These are phyloP conservation scores for Lates calcarifer DNA, from an alignment of 2,113 vertebrate genomes.

Conservation along the genomic window DNA sequence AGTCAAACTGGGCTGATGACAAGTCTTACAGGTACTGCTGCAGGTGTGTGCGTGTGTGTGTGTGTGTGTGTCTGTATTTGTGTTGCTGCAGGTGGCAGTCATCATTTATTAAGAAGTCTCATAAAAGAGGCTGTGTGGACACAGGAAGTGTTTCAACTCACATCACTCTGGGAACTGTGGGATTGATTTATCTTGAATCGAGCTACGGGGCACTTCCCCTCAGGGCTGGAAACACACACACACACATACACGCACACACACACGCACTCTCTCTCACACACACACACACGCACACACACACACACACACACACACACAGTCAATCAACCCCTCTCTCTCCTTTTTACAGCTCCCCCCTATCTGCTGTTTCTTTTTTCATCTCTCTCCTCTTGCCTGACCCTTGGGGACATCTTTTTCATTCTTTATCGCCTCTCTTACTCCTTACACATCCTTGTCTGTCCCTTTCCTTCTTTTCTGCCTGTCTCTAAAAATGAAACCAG, in stretches of 20 bases:
- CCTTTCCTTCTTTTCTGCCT: slow-evolving; percentile 10
- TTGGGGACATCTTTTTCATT: background rate
- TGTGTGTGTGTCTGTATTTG: slow-evolving; percentile 20
- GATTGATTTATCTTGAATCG: slow-evolving; percentile 67
- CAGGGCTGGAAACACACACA: slow-evolving; percentile 23
- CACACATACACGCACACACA: slow-evolving; percentile 23
- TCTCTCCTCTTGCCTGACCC: background rate
- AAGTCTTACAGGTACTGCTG: background rate
- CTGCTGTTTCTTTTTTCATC: background rate
- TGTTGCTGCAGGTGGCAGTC: slow-evolving; percentile 41
- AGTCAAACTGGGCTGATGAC: background rate
- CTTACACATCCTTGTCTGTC: background rate
- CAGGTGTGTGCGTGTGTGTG: slow-evolving; percentile 15
- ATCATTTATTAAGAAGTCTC: slow-evolving; percentile 61
- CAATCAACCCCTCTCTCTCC: too few species aligned
- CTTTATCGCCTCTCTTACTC: background rate
- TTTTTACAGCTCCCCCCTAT: too few species aligned
- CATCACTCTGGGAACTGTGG: slow-evolving; percentile 41
- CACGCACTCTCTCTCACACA: too few species aligned
- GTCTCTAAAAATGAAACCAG: slow-evolving; percentile 40
- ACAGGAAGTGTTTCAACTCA: slow-evolving; percentile 51
- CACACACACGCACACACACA: slow-evolving; percentile 23
- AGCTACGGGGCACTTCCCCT: slow-evolving; percentile 44
- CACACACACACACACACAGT: slow-evolving; percentile 21
- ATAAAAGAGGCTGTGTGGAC: slow-evolving; percentile 42